Evolutionary conservation across 2,888 invertebrate genomes (phyloP).

Genomic region (Drosophila emarginata): DNA sequence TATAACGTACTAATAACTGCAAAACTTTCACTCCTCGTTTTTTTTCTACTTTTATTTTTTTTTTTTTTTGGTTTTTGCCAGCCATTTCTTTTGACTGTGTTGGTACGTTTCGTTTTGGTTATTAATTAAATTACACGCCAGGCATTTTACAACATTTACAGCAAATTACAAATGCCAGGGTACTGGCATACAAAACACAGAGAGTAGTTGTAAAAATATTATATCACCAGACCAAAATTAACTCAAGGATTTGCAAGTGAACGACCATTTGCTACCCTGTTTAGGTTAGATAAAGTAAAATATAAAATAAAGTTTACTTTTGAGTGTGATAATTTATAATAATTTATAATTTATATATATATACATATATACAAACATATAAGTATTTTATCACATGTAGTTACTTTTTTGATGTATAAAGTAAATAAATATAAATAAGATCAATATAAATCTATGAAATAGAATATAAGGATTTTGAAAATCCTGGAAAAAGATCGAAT

Average conservation of each 20-base stretch:
- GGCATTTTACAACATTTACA: slow-evolving; percentile 77
- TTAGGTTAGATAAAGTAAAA: not conserved
- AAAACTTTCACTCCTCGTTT: slow-evolving; percentile 77
- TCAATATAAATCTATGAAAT: no score
- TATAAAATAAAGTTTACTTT: no score
- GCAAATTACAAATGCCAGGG: slow-evolving; percentile 66
- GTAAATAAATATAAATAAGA: no score
- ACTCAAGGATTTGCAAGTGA: not conserved
- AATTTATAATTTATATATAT: no score
- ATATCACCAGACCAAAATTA: slow-evolving; percentile 66
- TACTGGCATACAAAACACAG: slow-evolving; percentile 40
- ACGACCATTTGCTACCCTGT: slow-evolving; percentile 15
- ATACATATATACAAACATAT: no score
- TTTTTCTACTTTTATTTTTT: not conserved
- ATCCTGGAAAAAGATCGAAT: no score
- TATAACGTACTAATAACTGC: slow-evolving; percentile 77
- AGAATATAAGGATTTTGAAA: no score
- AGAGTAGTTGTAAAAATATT: slow-evolving; percentile 49
- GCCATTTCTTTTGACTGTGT: slow-evolving; percentile 31
- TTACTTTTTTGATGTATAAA: no score
- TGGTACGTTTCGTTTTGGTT: slow-evolving; percentile 48
- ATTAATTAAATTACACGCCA: slow-evolving; percentile 77
- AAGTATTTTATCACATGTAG: no score
- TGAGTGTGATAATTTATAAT: no score
- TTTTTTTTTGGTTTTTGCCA: slow-evolving; percentile 19